phyloP scores from a whole-genome alignment of 2,888 invertebrate genomes.

The Argyresthia goedartella region DNA sequence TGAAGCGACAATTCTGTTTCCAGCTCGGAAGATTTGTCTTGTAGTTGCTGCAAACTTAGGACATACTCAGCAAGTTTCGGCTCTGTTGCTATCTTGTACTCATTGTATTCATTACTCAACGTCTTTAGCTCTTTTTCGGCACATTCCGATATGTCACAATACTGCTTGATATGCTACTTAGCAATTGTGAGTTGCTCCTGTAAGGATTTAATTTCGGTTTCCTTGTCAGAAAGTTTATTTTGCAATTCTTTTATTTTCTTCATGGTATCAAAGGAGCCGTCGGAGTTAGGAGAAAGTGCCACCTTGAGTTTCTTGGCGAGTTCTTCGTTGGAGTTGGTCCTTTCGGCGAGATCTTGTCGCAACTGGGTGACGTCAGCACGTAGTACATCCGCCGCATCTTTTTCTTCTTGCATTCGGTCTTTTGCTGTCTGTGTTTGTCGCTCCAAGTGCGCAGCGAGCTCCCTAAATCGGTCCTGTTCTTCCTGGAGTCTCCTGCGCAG shows the following conservation, averaged over 20 bases:
- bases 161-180: slow-evolving; percentile 85
- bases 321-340: slow-evolving; percentile 77
- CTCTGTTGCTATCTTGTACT: slow-evolving; percentile 72
- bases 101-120: slow-evolving; percentile 70
- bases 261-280: slow-evolving; percentile 72
- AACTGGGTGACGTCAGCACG: slow-evolving; percentile 71
- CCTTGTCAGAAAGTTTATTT: slow-evolving; percentile 72
- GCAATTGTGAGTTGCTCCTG: slow-evolving; percentile 79
- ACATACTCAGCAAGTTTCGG: slow-evolving; percentile 62
- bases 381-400: slow-evolving; percentile 73
- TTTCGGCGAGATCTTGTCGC: slow-evolving; percentile 72
- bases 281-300: slow-evolving; percentile 70
- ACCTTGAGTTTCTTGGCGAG: slow-evolving; percentile 77
- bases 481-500: slow-evolving; percentile 83
- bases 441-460: slow-evolving; percentile 77
- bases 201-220: slow-evolving; percentile 76
- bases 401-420: slow-evolving; percentile 80
- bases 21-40: slow-evolving; percentile 74
- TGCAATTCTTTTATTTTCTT: slow-evolving; percentile 80
- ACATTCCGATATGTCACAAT: slow-evolving; percentile 85
- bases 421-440: slow-evolving; percentile 77
- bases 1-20: slow-evolving; percentile 79
- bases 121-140: slow-evolving; percentile 83
- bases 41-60: slow-evolving; percentile 59
- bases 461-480: slow-evolving; percentile 85